A percentile compares a stretch with the other conserved stretches of the same genome.
phyloP scores from a whole-genome alignment of 2,797 vertebrate genomes.

The Carcharodon carcharias region DNA sequence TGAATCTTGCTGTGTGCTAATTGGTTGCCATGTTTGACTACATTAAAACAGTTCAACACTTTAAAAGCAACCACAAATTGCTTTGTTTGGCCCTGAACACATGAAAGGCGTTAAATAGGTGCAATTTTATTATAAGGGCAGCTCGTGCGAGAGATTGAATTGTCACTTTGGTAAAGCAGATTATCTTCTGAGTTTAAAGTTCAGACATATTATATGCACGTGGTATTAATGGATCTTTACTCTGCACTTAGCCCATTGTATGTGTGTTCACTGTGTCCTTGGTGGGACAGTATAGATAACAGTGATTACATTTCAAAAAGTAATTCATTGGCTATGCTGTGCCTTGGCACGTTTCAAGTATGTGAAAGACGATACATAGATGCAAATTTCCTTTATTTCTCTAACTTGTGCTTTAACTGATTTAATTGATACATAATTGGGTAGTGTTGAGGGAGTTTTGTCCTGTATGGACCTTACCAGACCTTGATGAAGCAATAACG shows the following conservation, averaged over 20 bases:
- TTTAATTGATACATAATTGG: background rate
- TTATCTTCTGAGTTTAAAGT: background rate
- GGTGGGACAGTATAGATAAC: background rate
- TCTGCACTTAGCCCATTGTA: background rate
- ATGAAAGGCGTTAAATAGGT: background rate
- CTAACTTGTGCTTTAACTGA: background rate
- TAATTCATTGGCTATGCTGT: background rate
- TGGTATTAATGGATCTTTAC: background rate
- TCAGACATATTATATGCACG: background rate
- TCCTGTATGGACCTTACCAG: background rate
- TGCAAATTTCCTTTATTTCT: background rate
- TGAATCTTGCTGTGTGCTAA: background rate
- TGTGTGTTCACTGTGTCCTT: background rate
- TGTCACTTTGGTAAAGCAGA: background rate
- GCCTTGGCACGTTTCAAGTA: background rate
- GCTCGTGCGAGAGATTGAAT: background rate
- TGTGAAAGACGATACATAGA: background rate
- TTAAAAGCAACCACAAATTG: background rate
- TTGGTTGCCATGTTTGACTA: background rate
- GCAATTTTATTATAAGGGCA: background rate
- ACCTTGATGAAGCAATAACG: background rate
- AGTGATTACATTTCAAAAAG: background rate
- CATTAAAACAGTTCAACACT: background rate
- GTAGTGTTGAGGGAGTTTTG: background rate
- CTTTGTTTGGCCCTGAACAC: background rate